phyloP scores from a whole-genome alignment of 2,797 vertebrate genomes.

The Gouania willdenowi region DNA sequence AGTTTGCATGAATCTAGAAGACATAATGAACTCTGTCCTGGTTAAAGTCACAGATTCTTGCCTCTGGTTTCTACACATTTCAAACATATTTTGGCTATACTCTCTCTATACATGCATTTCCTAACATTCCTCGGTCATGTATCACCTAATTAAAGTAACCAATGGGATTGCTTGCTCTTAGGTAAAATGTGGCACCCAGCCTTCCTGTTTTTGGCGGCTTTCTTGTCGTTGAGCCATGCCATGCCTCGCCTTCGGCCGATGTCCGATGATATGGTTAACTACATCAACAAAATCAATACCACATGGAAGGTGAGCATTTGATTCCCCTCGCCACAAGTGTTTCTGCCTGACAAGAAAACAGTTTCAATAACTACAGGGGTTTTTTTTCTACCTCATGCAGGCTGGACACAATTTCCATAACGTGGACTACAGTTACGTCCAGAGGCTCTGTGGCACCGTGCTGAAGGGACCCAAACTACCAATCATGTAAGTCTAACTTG shows the following conservation, averaged over 20 bases:
- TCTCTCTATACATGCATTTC: no score
- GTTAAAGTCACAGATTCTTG: no score
- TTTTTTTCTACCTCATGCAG: slow-evolving; percentile 48
- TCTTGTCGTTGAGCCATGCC: slow-evolving; percentile 65
- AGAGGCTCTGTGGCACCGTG: slow-evolving; percentile 85
- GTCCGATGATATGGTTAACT: slow-evolving; percentile 85
- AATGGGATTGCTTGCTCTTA: no score
- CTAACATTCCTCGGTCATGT: no score
- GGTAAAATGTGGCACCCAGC: slow-evolving; percentile 75
- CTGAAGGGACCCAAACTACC: slow-evolving; percentile 86
- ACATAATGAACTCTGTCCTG: no score
- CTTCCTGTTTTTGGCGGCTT: slow-evolving; percentile 72
- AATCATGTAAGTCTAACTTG: slow-evolving; percentile 80
- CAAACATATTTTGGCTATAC: no score
- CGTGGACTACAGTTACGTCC: slow-evolving; percentile 82
- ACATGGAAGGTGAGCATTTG: slow-evolving; percentile 84
- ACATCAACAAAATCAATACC: slow-evolving; percentile 89
- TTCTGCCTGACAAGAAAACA: neutral
- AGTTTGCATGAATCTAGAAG: no score
- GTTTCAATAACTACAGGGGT: neutral
- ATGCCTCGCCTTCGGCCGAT: slow-evolving; percentile 71
- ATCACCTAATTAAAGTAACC: no score
- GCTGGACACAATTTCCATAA: slow-evolving; percentile 89
- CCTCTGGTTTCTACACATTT: no score
- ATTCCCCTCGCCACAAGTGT: neutral